Percentiles rank a stretch among this genome's conserved stretches.
Conservation (phyloP, 2,113 vertebrate genomes). For the Antechinus flavipes region DNA sequence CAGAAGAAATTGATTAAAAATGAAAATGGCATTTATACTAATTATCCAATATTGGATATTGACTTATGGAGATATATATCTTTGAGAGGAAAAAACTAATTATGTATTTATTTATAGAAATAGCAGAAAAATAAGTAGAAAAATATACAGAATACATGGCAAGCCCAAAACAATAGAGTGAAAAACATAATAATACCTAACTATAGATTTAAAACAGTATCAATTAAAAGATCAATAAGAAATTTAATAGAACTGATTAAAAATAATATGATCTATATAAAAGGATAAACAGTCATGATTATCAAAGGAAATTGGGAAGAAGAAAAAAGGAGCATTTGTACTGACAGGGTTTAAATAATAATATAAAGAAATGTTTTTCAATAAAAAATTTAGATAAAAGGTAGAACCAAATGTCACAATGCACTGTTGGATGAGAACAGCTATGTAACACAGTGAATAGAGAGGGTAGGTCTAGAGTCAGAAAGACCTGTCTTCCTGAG, state of each 20-base stretch:
- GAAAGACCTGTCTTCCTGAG: neutral
- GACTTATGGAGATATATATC: neutral
- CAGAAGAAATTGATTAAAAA: neutral
- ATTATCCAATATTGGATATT: neutral
- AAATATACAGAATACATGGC: neutral
- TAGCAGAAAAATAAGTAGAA: neutral
- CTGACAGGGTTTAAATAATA: neutral
- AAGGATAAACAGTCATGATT: neutral
- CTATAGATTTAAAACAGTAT: neutral
- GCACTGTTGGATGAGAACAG: neutral
- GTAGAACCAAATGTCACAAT: neutral
- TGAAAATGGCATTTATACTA: neutral
- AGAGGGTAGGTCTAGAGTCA: neutral
- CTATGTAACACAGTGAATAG: neutral
- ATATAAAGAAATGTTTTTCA: neutral
- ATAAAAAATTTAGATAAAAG: neutral
- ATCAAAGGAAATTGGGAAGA: neutral
- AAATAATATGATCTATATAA: neutral
- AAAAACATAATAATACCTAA: neutral
- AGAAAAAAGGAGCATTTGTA: neutral
- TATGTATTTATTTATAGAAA: neutral
- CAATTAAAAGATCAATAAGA: neutral
- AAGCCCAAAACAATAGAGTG: neutral
- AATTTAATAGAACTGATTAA: neutral
- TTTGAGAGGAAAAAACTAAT: neutral